Evolutionary conservation across 2,888 invertebrate species (phyloP).

Genomic region (Parapristionchus giblindavisi): DNA sequence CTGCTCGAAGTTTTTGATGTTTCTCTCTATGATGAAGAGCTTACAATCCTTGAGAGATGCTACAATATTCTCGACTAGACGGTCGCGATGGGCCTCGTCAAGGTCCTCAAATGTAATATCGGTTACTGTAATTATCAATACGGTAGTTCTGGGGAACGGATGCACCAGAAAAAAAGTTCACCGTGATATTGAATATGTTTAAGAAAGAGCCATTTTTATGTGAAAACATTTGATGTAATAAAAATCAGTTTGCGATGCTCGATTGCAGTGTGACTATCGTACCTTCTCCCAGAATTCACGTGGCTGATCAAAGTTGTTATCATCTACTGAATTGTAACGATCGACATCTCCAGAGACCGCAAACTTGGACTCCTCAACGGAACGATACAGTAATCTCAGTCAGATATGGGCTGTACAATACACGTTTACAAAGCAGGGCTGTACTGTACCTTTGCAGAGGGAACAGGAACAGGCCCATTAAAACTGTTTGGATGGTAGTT

Average conservation of each 20-base stretch:
- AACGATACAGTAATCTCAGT: neutral
- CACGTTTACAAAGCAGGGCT: neutral
- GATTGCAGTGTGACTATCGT: too few species aligned
- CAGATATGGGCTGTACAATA: too few species aligned
- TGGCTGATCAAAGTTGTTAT: slow-evolving; percentile 89
- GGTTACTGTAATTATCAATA: too few species aligned
- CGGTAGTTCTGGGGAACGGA: too few species aligned
- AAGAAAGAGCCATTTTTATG: too few species aligned
- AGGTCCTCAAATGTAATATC: slow-evolving; percentile 15
- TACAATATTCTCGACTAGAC: slow-evolving; percentile 5
- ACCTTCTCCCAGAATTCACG: slow-evolving; percentile 83
- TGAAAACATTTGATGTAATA: too few species aligned
- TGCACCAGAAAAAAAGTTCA: too few species aligned
- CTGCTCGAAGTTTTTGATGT: slow-evolving; percentile 17
- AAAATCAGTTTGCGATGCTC: too few species aligned
- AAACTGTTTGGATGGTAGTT: slow-evolving; percentile 98
- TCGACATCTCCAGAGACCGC: slow-evolving; percentile 81
- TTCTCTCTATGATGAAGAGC: slow-evolving; percentile 10
- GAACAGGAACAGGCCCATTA: slow-evolving; percentile 80
- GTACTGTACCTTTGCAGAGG: slow-evolving; percentile 17
- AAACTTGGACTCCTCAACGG: slow-evolving; percentile 72
- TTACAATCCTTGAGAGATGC: neutral
- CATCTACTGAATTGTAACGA: slow-evolving; percentile 80
- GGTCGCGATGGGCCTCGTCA: neutral
- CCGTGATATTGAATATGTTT: too few species aligned